Base-by-base conservation (phyloP, 2,113 vertebrate genomes). In the Etheostoma spectabile region DNA sequence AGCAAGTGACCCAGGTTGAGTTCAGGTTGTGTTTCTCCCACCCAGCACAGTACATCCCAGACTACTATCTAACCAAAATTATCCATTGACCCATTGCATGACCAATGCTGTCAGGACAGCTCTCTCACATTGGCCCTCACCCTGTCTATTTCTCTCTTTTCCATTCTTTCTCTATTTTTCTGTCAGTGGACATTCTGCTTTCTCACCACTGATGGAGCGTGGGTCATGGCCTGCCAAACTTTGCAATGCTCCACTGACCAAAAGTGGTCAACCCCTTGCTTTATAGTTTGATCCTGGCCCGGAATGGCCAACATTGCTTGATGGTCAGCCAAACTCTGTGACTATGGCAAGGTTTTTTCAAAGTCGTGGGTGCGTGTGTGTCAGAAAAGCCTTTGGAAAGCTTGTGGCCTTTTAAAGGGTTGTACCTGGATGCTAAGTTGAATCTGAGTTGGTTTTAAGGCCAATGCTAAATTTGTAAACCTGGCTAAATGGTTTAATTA, bases 1-100 rank as follows among this genome's bases (percentile, higher is more conserved):
- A 73, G 51, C 59, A 59, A 74, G 65, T 80, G 85, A 88, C 84
- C 85, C 80, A 77, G 75, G 89, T 88, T 80, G 57, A 80, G 65
- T 83, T 79, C 68, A 85, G 75, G 60, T 74, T 83, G 77, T 46
- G 55, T 82, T 72, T 86, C 71, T 49, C 24, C 64, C 53, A 68
- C 53, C 57, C 21, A 52, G 70, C 55, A 81, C 61, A 82, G 63
- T 61, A 70, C 49, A 52, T 73, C 33, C 67, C 27, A 56, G 45
- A 83, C 59, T 22, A 66, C 66, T 63, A 71, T 67, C 63, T 67
- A 52, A 77, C 83, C 77, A 66, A 67, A 88, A 77, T 89, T 55
- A 30, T 76, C 77, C 77, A 73, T 4, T 89, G 83, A 91, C 73
- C 90, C 46, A 0, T 53, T 53, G 79, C 46, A 45, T 83, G 76